Percentiles rank a stretch among this genome's conserved stretches.
These are phyloP conservation scores for Ceratina calcarata DNA, from an alignment of 1,140 invertebrate species.

Conservation along the genomic window DNA sequence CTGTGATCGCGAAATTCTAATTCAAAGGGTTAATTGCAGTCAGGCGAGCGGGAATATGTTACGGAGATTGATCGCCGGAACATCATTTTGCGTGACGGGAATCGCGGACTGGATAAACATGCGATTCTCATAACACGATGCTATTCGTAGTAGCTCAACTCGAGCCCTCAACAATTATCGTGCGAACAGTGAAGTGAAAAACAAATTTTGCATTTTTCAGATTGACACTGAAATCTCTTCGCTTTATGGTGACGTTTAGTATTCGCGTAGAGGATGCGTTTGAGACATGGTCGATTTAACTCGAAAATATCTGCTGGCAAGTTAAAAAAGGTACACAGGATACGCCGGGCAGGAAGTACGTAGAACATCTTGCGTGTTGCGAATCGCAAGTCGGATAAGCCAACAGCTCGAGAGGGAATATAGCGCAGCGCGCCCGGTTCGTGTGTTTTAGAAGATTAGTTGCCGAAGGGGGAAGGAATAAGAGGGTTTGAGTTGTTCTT, in stretches of 20 bases:
- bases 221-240: too few relatives aligned
- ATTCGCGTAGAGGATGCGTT: too few relatives aligned
- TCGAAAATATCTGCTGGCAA: constrained; percentile 21
- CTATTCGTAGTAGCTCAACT: background rate
- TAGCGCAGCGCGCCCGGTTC: constrained; percentile 37
- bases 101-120: background rate
- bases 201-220: too few relatives aligned
- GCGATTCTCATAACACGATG: background rate
- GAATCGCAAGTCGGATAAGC: constrained; percentile 53
- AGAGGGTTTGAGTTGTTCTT: constrained; percentile 63
- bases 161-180: background rate
- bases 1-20: constrained; percentile 39
- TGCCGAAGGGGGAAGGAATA: constrained; percentile 56
- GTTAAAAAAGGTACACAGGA: constrained; percentile 32
- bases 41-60: constrained; percentile 9
- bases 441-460: constrained; percentile 70
- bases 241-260: too few relatives aligned
- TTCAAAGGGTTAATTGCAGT: constrained; percentile 30
- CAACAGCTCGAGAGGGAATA: constrained; percentile 21
- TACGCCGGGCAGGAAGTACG: background rate
- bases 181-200: too few relatives aligned
- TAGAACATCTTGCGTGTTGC: constrained; percentile 51
- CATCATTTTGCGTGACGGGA: constrained; percentile 14
- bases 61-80: constrained; percentile 31
- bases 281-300: constrained; percentile 21